Percentiles rank a stretch among this genome's conserved stretches.
phyloP scores from a whole-genome alignment of 92 coral and sea anemone genomes.

The Scolanthus callimorphus region DNA sequence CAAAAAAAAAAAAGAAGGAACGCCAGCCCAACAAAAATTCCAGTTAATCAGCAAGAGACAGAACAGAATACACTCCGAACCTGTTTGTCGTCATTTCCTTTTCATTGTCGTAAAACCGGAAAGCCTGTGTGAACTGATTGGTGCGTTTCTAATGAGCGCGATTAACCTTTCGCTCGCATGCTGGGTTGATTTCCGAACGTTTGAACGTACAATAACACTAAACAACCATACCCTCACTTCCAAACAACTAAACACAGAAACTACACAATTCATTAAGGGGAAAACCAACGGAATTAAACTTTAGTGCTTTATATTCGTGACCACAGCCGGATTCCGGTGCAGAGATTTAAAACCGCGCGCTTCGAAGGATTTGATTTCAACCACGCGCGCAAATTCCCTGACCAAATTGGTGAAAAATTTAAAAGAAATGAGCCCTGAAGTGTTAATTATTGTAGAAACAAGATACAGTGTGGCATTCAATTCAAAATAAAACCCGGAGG shows the following conservation, averaged over 20 bases:
- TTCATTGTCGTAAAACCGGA: conserved; percentile 14
- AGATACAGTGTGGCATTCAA: no score
- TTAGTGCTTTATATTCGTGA: not conserved
- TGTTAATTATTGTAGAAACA: not conserved
- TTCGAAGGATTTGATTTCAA: not conserved
- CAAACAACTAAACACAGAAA: conserved; percentile 8
- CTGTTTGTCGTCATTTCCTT: conserved; percentile 36
- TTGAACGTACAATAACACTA: conserved; percentile 7
- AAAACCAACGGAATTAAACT: not conserved
- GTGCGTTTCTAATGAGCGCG: conserved; percentile 12
- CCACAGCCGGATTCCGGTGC: not conserved
- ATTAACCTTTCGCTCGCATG: conserved; percentile 35
- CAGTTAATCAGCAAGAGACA: no score
- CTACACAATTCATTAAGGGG: not conserved
- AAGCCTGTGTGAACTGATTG: conserved; percentile 12
- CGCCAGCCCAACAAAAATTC: no score
- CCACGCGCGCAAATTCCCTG: not conserved
- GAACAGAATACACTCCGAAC: no score
- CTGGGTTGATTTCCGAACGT: conserved; percentile 19
- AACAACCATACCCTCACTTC: not conserved
- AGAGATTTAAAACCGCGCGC: not conserved
- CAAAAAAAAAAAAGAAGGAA: no score
- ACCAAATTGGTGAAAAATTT: not conserved
- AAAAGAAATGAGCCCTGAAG: not conserved
- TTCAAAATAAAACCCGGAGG: not conserved